A percentile compares a stretch with the other conserved stretches of the same genome.
Conservation (phyloP, 2,113 vertebrate genomes). For the Suncus etruscus region DNA sequence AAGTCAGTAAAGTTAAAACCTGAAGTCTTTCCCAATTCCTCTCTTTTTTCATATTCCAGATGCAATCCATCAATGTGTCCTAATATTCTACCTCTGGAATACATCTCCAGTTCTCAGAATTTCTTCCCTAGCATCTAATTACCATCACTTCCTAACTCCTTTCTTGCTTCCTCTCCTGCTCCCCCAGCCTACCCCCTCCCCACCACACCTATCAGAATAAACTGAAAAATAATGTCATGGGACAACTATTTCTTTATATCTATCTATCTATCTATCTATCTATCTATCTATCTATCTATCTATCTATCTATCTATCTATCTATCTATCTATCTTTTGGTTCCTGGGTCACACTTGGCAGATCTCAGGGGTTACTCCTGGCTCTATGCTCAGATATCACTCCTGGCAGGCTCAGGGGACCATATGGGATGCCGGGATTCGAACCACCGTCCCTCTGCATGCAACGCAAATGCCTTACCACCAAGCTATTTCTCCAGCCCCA, state of each 20-base stretch:
- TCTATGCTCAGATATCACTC: no score
- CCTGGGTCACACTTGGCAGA: no score
- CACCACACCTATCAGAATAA: background rate
- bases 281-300: no score
- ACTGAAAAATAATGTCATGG: background rate
- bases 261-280: no score
- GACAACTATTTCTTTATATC: background rate
- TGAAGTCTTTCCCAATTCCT: background rate
- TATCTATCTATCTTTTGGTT: no score
- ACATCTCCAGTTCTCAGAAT: background rate
- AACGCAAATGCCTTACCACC: no score
- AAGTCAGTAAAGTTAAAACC: background rate
- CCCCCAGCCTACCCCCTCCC: background rate
- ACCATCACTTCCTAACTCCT: background rate
- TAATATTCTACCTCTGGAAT: conserved; percentile 4
- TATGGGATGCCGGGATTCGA: no score
- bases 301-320: no score
- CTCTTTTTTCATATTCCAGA: background rate
- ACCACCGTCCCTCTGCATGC: no score
- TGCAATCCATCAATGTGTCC: background rate
- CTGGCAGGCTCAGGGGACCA: no score
- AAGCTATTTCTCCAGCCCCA: no score
- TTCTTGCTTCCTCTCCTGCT: background rate
- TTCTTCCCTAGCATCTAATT: background rate
- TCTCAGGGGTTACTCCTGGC: no score